These are phyloP conservation scores for Xylocopa sonorina DNA, from an alignment of 1,140 invertebrate species.

Conservation along the genomic window DNA sequence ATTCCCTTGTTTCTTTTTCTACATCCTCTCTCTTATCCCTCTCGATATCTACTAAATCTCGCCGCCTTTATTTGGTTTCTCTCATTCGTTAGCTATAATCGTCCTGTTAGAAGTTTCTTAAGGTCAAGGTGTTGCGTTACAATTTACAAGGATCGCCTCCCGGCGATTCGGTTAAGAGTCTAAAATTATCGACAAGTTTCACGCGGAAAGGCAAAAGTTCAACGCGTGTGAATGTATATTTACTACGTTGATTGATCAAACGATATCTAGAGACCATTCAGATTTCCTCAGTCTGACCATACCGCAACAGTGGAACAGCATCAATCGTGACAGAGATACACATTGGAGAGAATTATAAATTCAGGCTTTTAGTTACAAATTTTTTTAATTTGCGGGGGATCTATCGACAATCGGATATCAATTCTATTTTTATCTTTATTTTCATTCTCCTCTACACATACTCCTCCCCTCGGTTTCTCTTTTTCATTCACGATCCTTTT, in stretches of 20 bases:
- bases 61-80: not conserved
- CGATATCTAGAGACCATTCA: slow-evolving; percentile 60
- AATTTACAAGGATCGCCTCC: slow-evolving; percentile 37
- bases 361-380: slow-evolving; percentile 52
- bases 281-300: slow-evolving; percentile 67
- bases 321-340: slow-evolving; percentile 61
- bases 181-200: slow-evolving; percentile 54
- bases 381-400: slow-evolving; percentile 66
- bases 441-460: not conserved
- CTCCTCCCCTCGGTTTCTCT: not conserved
- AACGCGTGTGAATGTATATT: slow-evolving; percentile 29
- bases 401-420: slow-evolving; percentile 57
- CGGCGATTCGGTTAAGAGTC: slow-evolving; percentile 23
- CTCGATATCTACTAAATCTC: slow-evolving; percentile 10
- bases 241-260: slow-evolving; percentile 40
- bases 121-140: slow-evolving; percentile 4
- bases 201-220: slow-evolving; percentile 54
- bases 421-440: slow-evolving; percentile 33
- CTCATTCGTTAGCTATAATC: not conserved
- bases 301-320: slow-evolving; percentile 67
- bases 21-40: not conserved
- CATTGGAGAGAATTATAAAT: slow-evolving; percentile 67
- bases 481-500: slow-evolving; percentile 30
- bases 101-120: not conserved
- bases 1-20: slow-evolving; percentile 11